Evolutionary conservation across 2,888 invertebrate genomes (phyloP).

Genomic region (Dicyrtoma fusca): DNA sequence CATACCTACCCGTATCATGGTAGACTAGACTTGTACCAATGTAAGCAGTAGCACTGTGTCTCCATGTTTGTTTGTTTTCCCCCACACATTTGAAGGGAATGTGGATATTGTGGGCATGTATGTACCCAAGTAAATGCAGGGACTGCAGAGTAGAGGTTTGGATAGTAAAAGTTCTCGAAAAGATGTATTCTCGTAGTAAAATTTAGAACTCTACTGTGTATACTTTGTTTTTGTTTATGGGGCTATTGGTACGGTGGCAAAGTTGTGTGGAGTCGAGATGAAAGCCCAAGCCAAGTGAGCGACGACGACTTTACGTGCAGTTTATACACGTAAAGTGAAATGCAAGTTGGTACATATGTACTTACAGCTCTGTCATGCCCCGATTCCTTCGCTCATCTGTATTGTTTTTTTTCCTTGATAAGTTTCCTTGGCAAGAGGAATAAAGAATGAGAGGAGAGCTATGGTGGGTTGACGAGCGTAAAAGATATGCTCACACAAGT

Average conservation of each 20-base stretch:
- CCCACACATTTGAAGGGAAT: neutral
- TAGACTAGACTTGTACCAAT: too few relatives aligned
- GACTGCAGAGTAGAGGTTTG: too few relatives aligned
- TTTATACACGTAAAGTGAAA: slow-evolving; percentile 33
- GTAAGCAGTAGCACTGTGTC: neutral
- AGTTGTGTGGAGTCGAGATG: too few relatives aligned
- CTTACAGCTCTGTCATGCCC: slow-evolving; percentile 30
- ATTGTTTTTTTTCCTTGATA: neutral
- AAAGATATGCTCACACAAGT: too few relatives aligned
- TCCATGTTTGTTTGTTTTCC: neutral
- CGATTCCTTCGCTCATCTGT: slow-evolving; percentile 35
- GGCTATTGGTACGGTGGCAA: neutral
- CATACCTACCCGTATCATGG: neutral
- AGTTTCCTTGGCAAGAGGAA: neutral
- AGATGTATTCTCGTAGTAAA: slow-evolving; percentile 16
- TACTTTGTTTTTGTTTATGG: slow-evolving; percentile 2
- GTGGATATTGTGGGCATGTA: neutral
- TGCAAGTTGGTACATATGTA: too few relatives aligned
- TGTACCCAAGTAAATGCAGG: too few relatives aligned
- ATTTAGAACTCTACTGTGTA: too few relatives aligned
- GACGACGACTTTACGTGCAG: too few relatives aligned
- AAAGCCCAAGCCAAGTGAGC: too few relatives aligned
- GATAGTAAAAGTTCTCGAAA: slow-evolving; percentile 4
- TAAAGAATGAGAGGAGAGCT: too few relatives aligned
- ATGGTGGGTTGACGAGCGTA: too few relatives aligned